These are phyloP conservation scores for Neodiprion pinetum DNA, from an alignment of 1,140 invertebrate genomes.

Conservation along the genomic window DNA sequence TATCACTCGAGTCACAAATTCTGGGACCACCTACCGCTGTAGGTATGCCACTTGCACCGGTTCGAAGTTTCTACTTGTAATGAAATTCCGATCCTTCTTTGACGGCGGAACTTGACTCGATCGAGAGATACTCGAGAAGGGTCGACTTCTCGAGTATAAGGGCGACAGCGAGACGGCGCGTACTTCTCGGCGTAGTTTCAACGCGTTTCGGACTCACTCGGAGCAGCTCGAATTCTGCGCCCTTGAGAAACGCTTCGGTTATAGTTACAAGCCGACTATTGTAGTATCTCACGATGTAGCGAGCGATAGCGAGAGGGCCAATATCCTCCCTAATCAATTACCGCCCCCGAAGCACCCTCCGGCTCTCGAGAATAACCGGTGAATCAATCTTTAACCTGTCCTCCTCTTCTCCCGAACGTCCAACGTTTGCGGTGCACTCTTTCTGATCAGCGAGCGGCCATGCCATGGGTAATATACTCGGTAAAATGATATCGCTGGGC, in stretches of 20 bases:
- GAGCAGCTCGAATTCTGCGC: too few species aligned
- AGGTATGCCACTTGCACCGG: not conserved
- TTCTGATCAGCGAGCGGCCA: not conserved
- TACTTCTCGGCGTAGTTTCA: too few species aligned
- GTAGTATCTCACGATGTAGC: not conserved
- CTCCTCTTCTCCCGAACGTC: not conserved
- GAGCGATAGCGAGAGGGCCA: not conserved
- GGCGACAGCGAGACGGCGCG: not conserved
- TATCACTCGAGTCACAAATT: too few species aligned
- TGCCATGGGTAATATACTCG: not conserved
- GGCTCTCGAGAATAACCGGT: not conserved
- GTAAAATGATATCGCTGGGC: not conserved
- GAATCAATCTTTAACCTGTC: slow-evolving; percentile 2
- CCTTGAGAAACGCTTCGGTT: too few species aligned
- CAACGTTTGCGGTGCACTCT: not conserved
- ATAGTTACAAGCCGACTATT: not conserved
- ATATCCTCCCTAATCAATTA: slow-evolving; percentile 7
- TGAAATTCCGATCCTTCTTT: slow-evolving; percentile 1
- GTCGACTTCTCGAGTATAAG: not conserved
- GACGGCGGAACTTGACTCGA: not conserved
- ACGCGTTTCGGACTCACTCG: too few species aligned
- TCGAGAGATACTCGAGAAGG: not conserved
- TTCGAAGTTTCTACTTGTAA: not conserved
- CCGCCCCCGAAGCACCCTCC: not conserved
- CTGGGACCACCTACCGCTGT: too few species aligned